A percentile compares a stretch with the other conserved stretches of the same genome.
These are phyloP conservation scores for Pachypanchax playfairii DNA, from an alignment of 2,113 vertebrate species.

Conservation along the genomic window DNA sequence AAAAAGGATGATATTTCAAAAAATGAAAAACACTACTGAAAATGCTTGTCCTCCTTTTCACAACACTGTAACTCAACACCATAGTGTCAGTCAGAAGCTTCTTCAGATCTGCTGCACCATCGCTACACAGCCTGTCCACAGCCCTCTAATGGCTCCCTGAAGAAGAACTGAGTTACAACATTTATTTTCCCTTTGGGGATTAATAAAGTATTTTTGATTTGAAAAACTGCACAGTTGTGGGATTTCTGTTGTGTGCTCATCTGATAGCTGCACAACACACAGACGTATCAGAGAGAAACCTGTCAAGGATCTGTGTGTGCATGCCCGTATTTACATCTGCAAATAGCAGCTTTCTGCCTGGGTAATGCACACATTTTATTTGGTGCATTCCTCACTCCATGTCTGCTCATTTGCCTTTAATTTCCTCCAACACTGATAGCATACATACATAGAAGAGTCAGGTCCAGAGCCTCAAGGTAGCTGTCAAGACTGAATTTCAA, in stretches of 20 bases:
- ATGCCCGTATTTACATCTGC: conserved; percentile 18
- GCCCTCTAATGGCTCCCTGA: too few relatives aligned
- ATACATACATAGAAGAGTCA: conserved; percentile 37
- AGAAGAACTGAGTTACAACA: too few relatives aligned
- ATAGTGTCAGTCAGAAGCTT: too few relatives aligned
- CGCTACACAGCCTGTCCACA: too few relatives aligned
- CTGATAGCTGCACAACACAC: conserved; percentile 23
- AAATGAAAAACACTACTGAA: too few relatives aligned
- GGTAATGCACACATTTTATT: conserved; percentile 9
- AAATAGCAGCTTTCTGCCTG: conserved; percentile 22
- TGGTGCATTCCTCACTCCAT: conserved; percentile 11
- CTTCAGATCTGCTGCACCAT: too few relatives aligned
- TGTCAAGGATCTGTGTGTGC: conserved; percentile 5
- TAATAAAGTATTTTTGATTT: too few relatives aligned
- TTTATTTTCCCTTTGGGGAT: too few relatives aligned
- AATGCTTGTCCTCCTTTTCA: too few relatives aligned
- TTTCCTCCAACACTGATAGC: conserved; percentile 29
- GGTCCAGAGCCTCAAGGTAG: conserved; percentile 41
- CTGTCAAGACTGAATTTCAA: conserved; percentile 71
- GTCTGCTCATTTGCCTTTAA: conserved; percentile 20
- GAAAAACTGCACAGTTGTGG: too few relatives aligned
- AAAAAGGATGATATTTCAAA: too few relatives aligned
- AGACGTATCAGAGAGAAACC: conserved; percentile 16
- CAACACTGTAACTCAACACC: too few relatives aligned
- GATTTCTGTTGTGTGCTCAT: conserved; percentile 44